Evolutionary conservation across 2,888 invertebrate species (phyloP), one percentile per base, ranked within the genome.

Genomic region (Mimumesa dahlbomi): DNA sequence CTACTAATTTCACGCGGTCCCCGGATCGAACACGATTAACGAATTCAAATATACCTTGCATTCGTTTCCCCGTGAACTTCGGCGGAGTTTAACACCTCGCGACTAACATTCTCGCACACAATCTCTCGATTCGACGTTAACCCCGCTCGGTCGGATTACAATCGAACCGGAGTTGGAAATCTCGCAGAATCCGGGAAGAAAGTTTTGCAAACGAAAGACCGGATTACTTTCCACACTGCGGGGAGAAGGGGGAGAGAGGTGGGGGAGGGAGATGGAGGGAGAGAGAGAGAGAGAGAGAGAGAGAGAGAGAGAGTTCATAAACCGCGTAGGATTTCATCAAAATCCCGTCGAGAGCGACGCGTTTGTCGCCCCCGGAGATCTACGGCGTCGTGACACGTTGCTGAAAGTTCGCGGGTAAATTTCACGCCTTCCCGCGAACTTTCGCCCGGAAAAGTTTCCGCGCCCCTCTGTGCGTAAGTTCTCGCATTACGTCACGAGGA

Each of bases 321-420:
- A 79, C 80, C 77, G 70, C 71, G 53, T 46, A 77, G 77, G 77
- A 79, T 79, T 79, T 79, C 77, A 79, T 79, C 77, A 79, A 79
- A 79, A 74, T 77, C 77, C 77, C 71, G 74, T 77, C 71, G 80
- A 74, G 71, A 74, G 61, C 61, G 56, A 43, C 25, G 50, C 70
- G 74, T 77, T 79, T 79, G 70, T 76, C 77, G 77, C 57, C 63
- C 11, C 25, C 25, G 25, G 36, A 68, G 65, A 69, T 75, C 54
- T 61, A 67, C 59, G 70, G 49, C 59, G 59, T 52, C 58, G 53
- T 57, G 48, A 54, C 64, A 61, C 73, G 63, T 67, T 66, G 67
- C 70, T 63, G 77, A 68, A 78, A 78, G 78, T 79, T 77, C 62
- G 50, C 59, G 67, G 73, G 63, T 76, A 73, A 79, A 78, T 80